Evolutionary conservation across 1,140 invertebrate genomes (phyloP), one percentile per base, ranked within the genome.

Genomic region (Drosophila kepulauana): DNA sequence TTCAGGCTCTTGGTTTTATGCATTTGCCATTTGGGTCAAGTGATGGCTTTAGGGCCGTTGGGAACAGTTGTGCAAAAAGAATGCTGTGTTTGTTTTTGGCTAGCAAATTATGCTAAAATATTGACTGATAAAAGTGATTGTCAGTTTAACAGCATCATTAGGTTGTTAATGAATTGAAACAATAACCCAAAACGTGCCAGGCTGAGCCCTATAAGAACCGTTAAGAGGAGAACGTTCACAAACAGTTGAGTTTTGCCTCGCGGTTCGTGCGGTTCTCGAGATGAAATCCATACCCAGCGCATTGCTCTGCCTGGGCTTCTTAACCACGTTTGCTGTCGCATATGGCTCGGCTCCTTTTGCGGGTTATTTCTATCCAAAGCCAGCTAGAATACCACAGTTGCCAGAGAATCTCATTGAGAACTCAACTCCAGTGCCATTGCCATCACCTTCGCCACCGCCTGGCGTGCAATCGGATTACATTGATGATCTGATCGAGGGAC

Each of bases 401-500:
- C 51, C 48, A 10, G 45, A 67, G 71, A 54, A 57, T 6, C 15
- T 30, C 59, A 69, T 71, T 51, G 54, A 62, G 16, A 70, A 45
- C 58, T 13, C 35, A 28, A 13, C 3, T 8, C 48, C 20, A 45
- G 11, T 38, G 6, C 5, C 25, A 5, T 43, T 4, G 41, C n/a
- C 54, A 51, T 3, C 56, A n/a, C 52, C n/a, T 13, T 65, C 30
- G 25, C 70, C 54, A 25, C 77, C 81, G 20, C 72, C 81, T 0
- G 87, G 75, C n/a, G 79, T 79, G 7, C 91, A 92, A 68, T 75
- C 81, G 46, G 91, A 92, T 67, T 92, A 86, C 69, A 92, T 92
- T 54, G 91, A 92, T 62, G 91, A 92, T 77, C 78, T 92, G 61
- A 92, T 92, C 56, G 85, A 82, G 75, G 74, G 69, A 28, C 91